Evolutionary conservation across 2,888 invertebrate species (phyloP), one percentile per base, ranked within the genome.

Genomic region (Drosophila koepferae): DNA sequence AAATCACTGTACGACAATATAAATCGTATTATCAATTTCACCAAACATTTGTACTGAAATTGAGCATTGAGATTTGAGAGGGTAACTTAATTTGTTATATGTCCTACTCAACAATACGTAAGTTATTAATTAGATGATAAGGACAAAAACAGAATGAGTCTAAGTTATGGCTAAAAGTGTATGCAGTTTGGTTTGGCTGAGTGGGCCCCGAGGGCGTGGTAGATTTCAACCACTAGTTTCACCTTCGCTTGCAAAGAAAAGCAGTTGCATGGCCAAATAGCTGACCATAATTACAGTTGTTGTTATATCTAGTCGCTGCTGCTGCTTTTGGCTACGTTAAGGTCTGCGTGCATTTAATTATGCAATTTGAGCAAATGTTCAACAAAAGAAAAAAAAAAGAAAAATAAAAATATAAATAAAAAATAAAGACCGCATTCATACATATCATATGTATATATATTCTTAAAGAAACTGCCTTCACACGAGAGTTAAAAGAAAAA

Each of bases 291-390:
- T 87, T 84, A 82, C 69, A 77, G 84, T 83, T 79, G 63, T 55
- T 53, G 46, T 64, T 58, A 60, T 40, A 18, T 51, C n/a, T 34
- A 49, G 59, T 16, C 62, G 64, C 61, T 61, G 67, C 63, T 18
- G 31, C 41, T 34, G 40, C 40, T 41, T 56, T 56, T 73, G 70
- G 59, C 70, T 72, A 77, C 62, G 74, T 72, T 77, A 74, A 86
- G 87, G 85, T 89, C 82, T 89, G 89, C 86, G 87, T 89, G 89
- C 89, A 82, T 80, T 89, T 87, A 86, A 86, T 86, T 86, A 82
- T 87, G 86, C 86, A 86, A 87, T 89, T 89, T 89, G 82, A 84
- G 89, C 89, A 85, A 89, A 81, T 87, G 71, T 46, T 40, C 61
- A 60, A 60, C 58, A 49, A 55, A 63, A 69, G 51, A 20, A 66